Evolutionary conservation across 2,888 invertebrate species (phyloP).

Genomic region (Acrobasis consociella): DNA sequence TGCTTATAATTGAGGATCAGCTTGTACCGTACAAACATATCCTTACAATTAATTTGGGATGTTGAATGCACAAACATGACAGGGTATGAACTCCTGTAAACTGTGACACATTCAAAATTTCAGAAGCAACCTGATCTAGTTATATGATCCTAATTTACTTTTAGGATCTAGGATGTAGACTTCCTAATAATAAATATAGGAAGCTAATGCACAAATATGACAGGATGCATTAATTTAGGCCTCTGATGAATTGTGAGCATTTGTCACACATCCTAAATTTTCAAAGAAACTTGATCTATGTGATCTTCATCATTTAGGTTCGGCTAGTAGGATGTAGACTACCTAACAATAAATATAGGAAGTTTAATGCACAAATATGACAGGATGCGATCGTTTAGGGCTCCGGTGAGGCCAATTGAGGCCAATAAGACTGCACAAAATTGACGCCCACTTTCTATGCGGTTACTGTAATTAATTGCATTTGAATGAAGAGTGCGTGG

Average conservation of each 20-base stretch:
- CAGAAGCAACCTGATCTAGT: no score
- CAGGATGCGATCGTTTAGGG: slow-evolving; percentile 54
- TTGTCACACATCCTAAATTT: no score
- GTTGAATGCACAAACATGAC: no score
- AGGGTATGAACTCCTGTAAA: no score
- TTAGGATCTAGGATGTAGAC: slow-evolving; percentile 13
- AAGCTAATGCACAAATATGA: slow-evolving; percentile 10
- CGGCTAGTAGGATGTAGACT: slow-evolving; percentile 5
- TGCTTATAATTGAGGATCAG: not conserved
- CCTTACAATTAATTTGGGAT: slow-evolving; percentile 9
- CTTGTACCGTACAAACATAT: not conserved
- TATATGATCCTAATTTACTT: no score
- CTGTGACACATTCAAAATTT: no score
- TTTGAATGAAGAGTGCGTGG: slow-evolving; percentile 10
- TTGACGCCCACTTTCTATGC: slow-evolving; percentile 31
- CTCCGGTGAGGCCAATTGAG: slow-evolving; percentile 48
- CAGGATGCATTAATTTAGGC: slow-evolving; percentile 53
- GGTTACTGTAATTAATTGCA: slow-evolving; percentile 21
- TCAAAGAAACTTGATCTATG: no score
- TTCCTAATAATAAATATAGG: no score
- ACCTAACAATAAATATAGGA: slow-evolving; percentile 12
- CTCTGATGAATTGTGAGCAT: slow-evolving; percentile 29
- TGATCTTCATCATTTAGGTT: no score
- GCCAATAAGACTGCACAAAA: slow-evolving; percentile 39
- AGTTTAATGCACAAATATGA: slow-evolving; percentile 9